These are phyloP conservation scores for Sebastes nivosus DNA, from an alignment of 2,797 vertebrate genomes.

Conservation along the genomic window DNA sequence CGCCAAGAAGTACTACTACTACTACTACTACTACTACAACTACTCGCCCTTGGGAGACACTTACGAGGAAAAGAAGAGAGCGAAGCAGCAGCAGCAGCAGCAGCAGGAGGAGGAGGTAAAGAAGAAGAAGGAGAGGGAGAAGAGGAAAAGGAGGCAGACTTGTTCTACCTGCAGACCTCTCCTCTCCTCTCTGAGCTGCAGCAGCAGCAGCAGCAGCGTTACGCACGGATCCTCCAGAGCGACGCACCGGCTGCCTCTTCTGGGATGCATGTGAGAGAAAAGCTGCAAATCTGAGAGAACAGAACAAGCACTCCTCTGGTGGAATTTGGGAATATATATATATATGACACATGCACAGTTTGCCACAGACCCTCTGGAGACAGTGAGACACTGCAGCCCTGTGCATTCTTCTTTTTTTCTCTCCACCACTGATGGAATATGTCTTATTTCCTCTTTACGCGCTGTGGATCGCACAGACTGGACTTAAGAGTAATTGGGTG, in stretches of 20 bases:
- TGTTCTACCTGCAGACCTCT: constrained; percentile 69
- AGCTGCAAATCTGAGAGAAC: constrained; percentile 25
- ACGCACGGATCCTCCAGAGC: constrained; percentile 72
- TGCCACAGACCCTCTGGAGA: constrained; percentile 35
- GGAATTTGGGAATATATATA: constrained; percentile 65
- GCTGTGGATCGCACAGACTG: constrained; percentile 65
- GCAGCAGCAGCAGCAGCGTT: constrained; percentile 22
- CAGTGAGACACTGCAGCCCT: constrained; percentile 39
- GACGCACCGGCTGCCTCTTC: constrained; percentile 45
- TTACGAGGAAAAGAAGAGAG: constrained; percentile 38
- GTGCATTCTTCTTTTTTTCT: not conserved
- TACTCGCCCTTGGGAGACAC: constrained; percentile 84
- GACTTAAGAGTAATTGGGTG: constrained; percentile 65
- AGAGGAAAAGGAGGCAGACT: constrained; percentile 48
- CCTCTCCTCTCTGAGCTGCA: constrained; percentile 24
- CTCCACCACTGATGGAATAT: constrained; percentile 55
- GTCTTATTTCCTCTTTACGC: constrained; percentile 28
- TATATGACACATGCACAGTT: constrained; percentile 31
- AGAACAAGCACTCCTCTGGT: constrained; percentile 20
- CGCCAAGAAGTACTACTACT: constrained; percentile 71
- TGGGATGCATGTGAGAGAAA: constrained; percentile 65
- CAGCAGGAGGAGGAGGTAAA: constrained; percentile 36
- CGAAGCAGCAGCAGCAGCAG: constrained; percentile 13
- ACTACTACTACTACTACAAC: constrained; percentile 64
- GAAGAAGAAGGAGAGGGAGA: constrained; percentile 39